Conservation (phyloP, 2,888 invertebrate species). For the Brachylomia viminalis region DNA sequence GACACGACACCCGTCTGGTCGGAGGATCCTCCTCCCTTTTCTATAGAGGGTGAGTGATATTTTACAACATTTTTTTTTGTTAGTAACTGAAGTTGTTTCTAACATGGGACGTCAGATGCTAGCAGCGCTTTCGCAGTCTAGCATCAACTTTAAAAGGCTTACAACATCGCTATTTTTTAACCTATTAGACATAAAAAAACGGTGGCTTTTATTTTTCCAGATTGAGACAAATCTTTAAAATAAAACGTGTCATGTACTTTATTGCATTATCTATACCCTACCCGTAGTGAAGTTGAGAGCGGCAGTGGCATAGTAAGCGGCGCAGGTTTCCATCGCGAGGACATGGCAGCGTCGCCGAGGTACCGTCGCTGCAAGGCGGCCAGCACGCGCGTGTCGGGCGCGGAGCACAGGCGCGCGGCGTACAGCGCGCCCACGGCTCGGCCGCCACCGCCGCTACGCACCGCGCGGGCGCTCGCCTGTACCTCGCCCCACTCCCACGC, state of each 20-base stretch:
- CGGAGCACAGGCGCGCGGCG: constrained; percentile 77
- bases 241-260: neutral
- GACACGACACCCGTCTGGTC: too few species aligned
- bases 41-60: too few species aligned
- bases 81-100: too few species aligned
- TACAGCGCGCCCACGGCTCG: constrained; percentile 76
- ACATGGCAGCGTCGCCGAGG: constrained; percentile 78
- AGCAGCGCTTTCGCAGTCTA: neutral
- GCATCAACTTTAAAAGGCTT: neutral
- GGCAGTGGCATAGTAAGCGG: constrained; percentile 71
- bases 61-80: too few species aligned
- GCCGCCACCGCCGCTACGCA: constrained; percentile 68
- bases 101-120: neutral
- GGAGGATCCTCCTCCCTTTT: too few species aligned
- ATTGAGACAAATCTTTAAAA: too few species aligned
- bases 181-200: neutral
- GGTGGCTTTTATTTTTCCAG: neutral
- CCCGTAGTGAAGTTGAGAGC: constrained; percentile 46
- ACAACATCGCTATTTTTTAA: neutral
- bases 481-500: constrained; percentile 88
- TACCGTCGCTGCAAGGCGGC: constrained; percentile 79
- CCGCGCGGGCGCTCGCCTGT: constrained; percentile 69
- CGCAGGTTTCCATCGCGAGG: constrained; percentile 64
- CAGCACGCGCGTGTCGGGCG: constrained; percentile 76
- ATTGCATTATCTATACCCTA: neutral